Percentiles rank a stretch among this genome's conserved stretches.
These are phyloP conservation scores for Bombus superbus DNA, from an alignment of 1,140 invertebrate genomes.

Conservation along the genomic window DNA sequence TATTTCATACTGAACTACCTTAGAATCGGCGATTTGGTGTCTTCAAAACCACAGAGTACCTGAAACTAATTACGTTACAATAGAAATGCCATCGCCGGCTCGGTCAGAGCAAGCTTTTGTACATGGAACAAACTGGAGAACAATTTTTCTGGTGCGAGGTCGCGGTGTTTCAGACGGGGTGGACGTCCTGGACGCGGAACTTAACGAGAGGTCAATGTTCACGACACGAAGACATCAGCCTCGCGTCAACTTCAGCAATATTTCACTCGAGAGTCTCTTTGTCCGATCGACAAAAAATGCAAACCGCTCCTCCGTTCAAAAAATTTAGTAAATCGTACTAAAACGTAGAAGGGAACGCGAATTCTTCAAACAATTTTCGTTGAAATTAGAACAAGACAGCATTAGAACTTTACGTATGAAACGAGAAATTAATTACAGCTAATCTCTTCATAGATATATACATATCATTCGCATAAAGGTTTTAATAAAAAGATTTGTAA, in stretches of 20 bases:
- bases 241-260: neutral
- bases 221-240: slow-evolving; percentile 24
- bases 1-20: no score
- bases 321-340: neutral
- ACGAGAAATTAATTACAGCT: no score
- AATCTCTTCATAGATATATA: no score
- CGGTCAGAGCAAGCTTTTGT: neutral
- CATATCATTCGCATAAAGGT: no score
- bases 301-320: neutral
- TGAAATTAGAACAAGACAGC: no score
- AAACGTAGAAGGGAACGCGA: neutral
- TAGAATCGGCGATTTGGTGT: neutral
- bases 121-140: neutral
- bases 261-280: neutral
- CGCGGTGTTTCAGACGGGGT: slow-evolving; percentile 16
- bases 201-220: slow-evolving; percentile 35
- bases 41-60: neutral
- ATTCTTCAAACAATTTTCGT: no score
- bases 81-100: neutral
- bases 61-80: neutral
- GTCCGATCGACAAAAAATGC: neutral
- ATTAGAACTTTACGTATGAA: no score
- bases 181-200: slow-evolving; percentile 40
- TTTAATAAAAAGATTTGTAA: no score
- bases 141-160: slow-evolving; percentile 15